Base-by-base conservation (phyloP, 2,113 vertebrate species). In the Anhinga anhinga region DNA sequence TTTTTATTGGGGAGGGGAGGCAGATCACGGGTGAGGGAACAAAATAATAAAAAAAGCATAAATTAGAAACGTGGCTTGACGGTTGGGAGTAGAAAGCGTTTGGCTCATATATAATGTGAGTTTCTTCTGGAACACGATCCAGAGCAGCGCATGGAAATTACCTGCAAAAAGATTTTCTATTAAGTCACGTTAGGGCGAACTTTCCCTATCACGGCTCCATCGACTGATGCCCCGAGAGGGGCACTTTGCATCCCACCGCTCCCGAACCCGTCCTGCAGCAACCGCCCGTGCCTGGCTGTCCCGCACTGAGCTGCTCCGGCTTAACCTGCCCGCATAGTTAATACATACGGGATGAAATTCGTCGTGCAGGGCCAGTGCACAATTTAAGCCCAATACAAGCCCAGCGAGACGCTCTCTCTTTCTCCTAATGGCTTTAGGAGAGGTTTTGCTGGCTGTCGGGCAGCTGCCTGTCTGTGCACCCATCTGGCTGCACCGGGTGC, bases 1-100 rank as follows among this genome's bases (percentile, higher is more conserved):
- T 97, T 94, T 94, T 85, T 89, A 67, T 34, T 49, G 66, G 58
- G 74, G 38, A 13, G 61, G 52, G 76, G 77, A 21, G 30, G 23
- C 49, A 82, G 86, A 84, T 65, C 45, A 59, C 0, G 7, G 49
- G 42, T 49, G 76, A 88, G n/a, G 66, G 91, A 82, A 80, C 26
- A 45, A 78, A 96, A 86, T 82, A 91, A 94, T 94, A 34, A 61
- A 92, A 73, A 59, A 88, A 63, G 8, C 88, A 90, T 95, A 95
- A 95, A 97, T 96, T 79, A 86, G 74, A 44, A 70, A 11, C 0
- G 2, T 21, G 36, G 26, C 23, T 36, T 56, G 92, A 58, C 2
- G 5, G 67, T 14, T 47, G 38, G 77, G 65, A 95, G 82, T 17
- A 71, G 63, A 40, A 32, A 84, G 59, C 3, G 0, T 59, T 87